A percentile compares a stretch with the other conserved stretches of the same genome.
Conservation (phyloP, 2,888 invertebrate genomes). For the Lysandra bellargus region DNA sequence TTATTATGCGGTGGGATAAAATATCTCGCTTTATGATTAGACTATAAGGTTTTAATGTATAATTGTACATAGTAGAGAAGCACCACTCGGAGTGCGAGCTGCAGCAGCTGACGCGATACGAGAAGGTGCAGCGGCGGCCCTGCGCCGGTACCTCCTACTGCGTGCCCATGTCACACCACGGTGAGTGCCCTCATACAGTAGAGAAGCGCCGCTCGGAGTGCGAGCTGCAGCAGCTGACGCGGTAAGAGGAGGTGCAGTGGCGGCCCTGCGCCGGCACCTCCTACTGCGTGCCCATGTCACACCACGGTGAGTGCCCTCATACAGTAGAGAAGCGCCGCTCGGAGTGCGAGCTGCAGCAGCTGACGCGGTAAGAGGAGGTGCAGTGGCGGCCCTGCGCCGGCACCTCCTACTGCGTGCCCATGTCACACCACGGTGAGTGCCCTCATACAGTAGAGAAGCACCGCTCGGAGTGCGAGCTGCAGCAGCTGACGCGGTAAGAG, state of each 20-base stretch:
- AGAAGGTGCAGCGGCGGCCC: slow-evolving; percentile 56
- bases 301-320: too few species aligned
- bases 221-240: slow-evolving; percentile 72
- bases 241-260: slow-evolving; percentile 68
- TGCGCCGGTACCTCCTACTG: slow-evolving; percentile 3
- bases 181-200: slow-evolving; percentile 42
- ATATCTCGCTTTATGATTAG: neutral
- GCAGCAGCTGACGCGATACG: slow-evolving; percentile 73
- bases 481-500: slow-evolving; percentile 74
- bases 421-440: too few species aligned
- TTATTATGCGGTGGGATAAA: too few species aligned
- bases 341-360: slow-evolving; percentile 74
- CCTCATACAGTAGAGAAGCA: slow-evolving; percentile 53
- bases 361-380: slow-evolving; percentile 74
- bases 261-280: slow-evolving; percentile 9
- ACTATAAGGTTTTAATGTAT: neutral
- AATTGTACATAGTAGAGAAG: slow-evolving; percentile 64
- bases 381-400: slow-evolving; percentile 36
- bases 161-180: too few species aligned
- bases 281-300: slow-evolving; percentile 33
- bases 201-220: slow-evolving; percentile 64
- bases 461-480: slow-evolving; percentile 68
- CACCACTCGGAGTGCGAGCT: slow-evolving; percentile 76
- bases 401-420: slow-evolving; percentile 33
- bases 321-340: slow-evolving; percentile 56